phyloP scores from a whole-genome alignment of 2,113 vertebrate species.

The Microtus pennsylvanicus region DNA sequence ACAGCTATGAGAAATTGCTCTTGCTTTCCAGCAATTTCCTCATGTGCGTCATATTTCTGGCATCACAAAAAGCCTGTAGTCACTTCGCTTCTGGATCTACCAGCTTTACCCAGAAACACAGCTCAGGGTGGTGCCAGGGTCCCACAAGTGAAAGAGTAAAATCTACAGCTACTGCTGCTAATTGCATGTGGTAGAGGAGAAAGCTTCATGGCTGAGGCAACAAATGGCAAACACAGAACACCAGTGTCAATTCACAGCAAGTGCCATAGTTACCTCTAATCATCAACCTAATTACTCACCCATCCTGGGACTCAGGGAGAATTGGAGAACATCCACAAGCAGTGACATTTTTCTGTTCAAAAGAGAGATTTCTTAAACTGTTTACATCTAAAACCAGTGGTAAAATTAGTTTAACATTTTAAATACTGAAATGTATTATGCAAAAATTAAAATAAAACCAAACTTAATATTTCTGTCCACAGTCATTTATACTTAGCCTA shows the following conservation, averaged over 20 bases:
- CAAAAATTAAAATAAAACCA: neutral
- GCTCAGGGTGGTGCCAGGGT: neutral
- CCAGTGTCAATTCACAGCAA: neutral
- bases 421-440: neutral
- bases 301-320: neutral
- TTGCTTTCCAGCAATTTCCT: neutral
- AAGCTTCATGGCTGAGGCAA: constrained; percentile 61
- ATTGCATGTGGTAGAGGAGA: constrained; percentile 62
- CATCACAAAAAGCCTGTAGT: neutral
- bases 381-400: neutral
- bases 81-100: neutral
- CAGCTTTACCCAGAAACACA: neutral
- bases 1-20: neutral
- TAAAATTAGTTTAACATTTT: neutral
- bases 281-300: constrained; percentile 46
- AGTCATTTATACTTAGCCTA: neutral
- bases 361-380: neutral
- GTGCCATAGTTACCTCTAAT: constrained; percentile 41
- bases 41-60: neutral
- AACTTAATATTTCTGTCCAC: neutral
- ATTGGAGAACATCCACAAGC: neutral
- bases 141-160: constrained; percentile 72
- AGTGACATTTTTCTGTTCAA: neutral
- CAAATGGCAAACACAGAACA: constrained; percentile 72
- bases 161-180: constrained; percentile 68